phyloP scores from a whole-genome alignment of 2,888 invertebrate genomes.

The Cephus runcator region DNA sequence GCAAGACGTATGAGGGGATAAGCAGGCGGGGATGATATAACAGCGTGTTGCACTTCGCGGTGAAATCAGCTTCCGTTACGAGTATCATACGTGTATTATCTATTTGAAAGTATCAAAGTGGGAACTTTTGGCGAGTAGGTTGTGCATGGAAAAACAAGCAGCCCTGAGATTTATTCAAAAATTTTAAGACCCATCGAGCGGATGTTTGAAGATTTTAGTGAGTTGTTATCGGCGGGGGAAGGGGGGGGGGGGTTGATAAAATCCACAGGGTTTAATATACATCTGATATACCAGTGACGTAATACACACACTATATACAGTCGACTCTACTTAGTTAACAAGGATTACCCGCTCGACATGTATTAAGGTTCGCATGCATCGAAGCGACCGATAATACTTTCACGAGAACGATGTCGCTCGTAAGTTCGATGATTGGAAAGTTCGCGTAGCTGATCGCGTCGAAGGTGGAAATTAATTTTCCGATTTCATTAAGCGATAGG shows the following conservation, averaged over 20 bases:
- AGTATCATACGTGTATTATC: neutral
- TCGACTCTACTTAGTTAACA: neutral
- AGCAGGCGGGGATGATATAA: neutral
- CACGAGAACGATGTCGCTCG: neutral
- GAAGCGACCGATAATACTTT: neutral
- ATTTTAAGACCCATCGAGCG: neutral
- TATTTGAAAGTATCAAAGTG: slow-evolving; percentile 42
- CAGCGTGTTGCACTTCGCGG: neutral
- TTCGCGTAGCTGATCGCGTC: neutral
- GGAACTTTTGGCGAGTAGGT: slow-evolving; percentile 47
- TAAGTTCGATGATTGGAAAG: neutral
- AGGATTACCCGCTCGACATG: neutral
- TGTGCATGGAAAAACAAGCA: slow-evolving; percentile 38
- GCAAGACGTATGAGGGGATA: neutral
- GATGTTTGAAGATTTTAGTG: neutral
- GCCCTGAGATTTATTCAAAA: slow-evolving; percentile 10
- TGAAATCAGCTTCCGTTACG: neutral
- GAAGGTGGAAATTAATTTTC: neutral
- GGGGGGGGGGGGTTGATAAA: too few relatives aligned
- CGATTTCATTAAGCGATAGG: neutral
- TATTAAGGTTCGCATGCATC: neutral
- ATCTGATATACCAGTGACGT: neutral
- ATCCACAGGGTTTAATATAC: neutral
- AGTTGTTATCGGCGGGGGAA: neutral
- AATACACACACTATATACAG: neutral